Evolutionary conservation across 2,113 vertebrate species (phyloP).

Genomic region (Microtus oregoni): DNA sequence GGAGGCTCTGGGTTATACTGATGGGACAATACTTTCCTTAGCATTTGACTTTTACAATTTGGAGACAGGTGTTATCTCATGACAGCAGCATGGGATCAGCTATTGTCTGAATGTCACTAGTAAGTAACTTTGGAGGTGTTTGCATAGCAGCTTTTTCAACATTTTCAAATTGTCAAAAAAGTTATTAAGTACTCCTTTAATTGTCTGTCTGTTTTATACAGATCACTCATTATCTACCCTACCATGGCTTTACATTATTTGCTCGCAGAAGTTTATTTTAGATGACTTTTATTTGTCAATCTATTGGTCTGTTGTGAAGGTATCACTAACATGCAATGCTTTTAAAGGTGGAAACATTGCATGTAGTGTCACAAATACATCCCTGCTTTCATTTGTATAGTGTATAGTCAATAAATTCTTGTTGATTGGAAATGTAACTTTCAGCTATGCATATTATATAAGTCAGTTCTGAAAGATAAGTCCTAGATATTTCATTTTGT

Average conservation of each 20-base stretch:
- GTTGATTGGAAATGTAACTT: not conserved
- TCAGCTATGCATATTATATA: not conserved
- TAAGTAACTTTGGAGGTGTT: not conserved
- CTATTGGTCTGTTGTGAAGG: not conserved
- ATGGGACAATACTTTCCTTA: not conserved
- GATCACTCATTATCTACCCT: not conserved
- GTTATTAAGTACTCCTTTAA: not conserved
- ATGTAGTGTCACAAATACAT: not conserved
- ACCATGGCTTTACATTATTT: not conserved
- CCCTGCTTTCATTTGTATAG: not conserved
- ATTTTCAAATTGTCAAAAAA: slow-evolving; percentile 43
- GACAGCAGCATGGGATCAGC: not conserved
- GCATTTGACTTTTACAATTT: slow-evolving; percentile 43
- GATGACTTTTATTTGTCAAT: not conserved
- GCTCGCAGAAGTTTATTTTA: not conserved
- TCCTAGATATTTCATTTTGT: not conserved
- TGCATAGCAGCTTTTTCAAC: slow-evolving; percentile 7
- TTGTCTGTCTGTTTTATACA: slow-evolving; percentile 10
- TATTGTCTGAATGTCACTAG: slow-evolving; percentile 2
- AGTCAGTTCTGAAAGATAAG: slow-evolving; percentile 18
- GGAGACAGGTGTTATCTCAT: not conserved
- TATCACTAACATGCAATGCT: not conserved
- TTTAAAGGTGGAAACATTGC: not conserved
- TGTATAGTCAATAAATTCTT: slow-evolving; percentile 32
- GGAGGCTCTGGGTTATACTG: not conserved